Evolutionary conservation across 2,797 vertebrate species (phyloP).

Genomic region (Argentina silus): DNA sequence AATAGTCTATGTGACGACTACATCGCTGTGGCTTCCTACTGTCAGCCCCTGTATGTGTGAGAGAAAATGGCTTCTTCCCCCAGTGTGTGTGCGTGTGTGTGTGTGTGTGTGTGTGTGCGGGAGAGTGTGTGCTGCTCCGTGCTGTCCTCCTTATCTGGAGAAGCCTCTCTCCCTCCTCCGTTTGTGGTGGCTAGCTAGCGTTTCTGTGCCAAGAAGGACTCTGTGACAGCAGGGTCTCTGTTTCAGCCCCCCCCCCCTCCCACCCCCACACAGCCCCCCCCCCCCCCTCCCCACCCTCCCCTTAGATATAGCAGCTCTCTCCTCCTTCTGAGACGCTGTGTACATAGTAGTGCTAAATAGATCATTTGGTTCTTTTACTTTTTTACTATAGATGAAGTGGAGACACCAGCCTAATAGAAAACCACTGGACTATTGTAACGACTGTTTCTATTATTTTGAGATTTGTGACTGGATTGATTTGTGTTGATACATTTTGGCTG

Average conservation of each 20-base stretch:
- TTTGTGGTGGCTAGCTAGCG: constrained; percentile 32
- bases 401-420: constrained; percentile 56
- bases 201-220: constrained; percentile 69
- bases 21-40: constrained; percentile 41
- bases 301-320: constrained; percentile 50
- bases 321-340: constrained; percentile 58
- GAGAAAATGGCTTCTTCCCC: constrained; percentile 56
- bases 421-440: constrained; percentile 56
- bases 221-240: constrained; percentile 51
- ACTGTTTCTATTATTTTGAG: constrained; percentile 38
- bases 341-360: constrained; percentile 74
- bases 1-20: constrained; percentile 28
- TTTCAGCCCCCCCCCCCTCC: constrained; percentile 44
- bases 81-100: neutral
- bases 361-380: constrained; percentile 62
- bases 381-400: constrained; percentile 56
- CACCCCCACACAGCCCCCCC: neutral
- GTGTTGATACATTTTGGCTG: constrained; percentile 58
- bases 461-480: constrained; percentile 63
- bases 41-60: constrained; percentile 34
- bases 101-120: neutral
- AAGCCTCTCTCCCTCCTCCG: constrained; percentile 38
- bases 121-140: constrained; percentile 29
- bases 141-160: constrained; percentile 51
- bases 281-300: constrained; percentile 27